Percentiles rank a stretch among this genome's conserved stretches.
Conservation (phyloP, 2,113 vertebrate species). For the Actinemys pallida region DNA sequence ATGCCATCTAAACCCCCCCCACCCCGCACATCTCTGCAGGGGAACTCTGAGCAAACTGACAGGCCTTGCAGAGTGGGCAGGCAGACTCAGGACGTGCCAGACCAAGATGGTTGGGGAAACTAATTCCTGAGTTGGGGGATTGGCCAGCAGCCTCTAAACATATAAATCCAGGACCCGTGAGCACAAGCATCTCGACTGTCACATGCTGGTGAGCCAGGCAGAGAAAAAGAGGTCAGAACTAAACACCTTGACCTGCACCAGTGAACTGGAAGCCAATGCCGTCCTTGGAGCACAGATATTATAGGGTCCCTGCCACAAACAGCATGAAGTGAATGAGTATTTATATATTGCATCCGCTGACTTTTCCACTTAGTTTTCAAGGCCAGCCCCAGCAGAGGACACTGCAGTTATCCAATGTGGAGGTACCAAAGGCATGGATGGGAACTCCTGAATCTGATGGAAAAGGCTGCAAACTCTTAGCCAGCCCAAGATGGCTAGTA, state of each 20-base stretch:
- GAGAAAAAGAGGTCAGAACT: background rate
- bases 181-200: background rate
- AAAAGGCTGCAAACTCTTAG: background rate
- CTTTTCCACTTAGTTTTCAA: background rate
- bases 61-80: background rate
- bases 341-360: background rate
- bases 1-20: background rate
- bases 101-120: background rate
- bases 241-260: background rate
- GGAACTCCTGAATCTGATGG: fast-evolving
- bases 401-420: background rate
- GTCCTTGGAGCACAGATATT: background rate
- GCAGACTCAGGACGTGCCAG: background rate
- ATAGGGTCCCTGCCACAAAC: background rate
- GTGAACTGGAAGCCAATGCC: background rate
- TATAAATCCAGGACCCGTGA: background rate
- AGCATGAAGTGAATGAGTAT: background rate
- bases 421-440: background rate
- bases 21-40: background rate
- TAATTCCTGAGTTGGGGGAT: background rate
- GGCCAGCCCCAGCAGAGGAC: background rate
- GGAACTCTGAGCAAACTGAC: background rate
- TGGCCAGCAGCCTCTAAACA: background rate
- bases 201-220: background rate
- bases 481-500: background rate